Conservation (phyloP, 1,140 invertebrate species). For the Grapholita molesta region DNA sequence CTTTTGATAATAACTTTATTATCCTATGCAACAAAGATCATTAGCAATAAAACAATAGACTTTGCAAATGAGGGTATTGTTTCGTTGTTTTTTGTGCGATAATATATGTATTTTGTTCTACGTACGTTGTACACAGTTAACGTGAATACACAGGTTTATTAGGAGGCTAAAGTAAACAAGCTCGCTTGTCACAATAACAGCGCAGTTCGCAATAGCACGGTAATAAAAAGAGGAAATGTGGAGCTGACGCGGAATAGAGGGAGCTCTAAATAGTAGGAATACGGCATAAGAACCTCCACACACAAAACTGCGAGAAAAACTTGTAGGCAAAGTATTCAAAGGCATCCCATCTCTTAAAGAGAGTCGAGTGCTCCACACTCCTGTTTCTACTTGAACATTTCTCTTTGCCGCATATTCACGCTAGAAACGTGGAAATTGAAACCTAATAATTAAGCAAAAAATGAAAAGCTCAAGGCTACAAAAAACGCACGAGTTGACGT, state of each 20-base stretch:
- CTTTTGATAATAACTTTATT: conserved; percentile 21
- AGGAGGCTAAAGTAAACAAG: neutral
- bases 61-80: conserved; percentile 29
- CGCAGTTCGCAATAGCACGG: neutral
- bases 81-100: conserved; percentile 13
- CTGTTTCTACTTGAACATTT: conserved; percentile 16
- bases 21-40: conserved; percentile 26
- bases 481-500: neutral
- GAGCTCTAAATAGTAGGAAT: conserved; percentile 24
- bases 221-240: conserved; percentile 13
- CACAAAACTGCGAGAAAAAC: conserved; percentile 27
- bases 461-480: neutral
- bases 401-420: neutral
- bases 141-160: neutral
- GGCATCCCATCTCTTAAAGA: conserved; percentile 19
- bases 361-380: conserved; percentile 12
- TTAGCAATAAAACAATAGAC: conserved; percentile 27
- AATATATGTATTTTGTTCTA: too few relatives aligned
- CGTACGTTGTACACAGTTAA: neutral
- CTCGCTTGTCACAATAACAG: neutral
- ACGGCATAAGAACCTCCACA: conserved; percentile 19
- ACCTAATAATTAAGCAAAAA: conserved; percentile 9
- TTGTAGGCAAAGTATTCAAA: conserved; percentile 28
- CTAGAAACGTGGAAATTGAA: neutral
- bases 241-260: neutral